Base-by-base conservation (phyloP, 2,888 invertebrate species). In the Antheraea assamensis region DNA sequence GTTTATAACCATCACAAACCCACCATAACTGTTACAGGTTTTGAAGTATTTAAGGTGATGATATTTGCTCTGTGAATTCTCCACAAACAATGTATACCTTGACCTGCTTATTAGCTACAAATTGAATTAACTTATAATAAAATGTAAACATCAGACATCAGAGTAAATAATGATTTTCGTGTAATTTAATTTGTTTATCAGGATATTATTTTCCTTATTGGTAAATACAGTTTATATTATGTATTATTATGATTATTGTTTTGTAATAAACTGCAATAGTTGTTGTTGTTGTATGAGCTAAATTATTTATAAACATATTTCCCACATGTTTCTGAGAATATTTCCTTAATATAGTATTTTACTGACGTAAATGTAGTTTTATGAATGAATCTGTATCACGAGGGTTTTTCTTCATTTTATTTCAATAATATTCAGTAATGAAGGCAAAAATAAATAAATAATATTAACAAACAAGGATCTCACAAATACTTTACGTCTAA, bases 321-420 rank as follows among this genome's bases (percentile, higher is more conserved):
- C n/a, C 55, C 31, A 58, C 30, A 70, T n/a, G 35, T 35, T 73
- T 58, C 55, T 58, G 71, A 70, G 73, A 71, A 70, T 72, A 74
- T 74, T 72, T 61, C 42, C 64, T n/a, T 64, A 71, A 58, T 47
- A 74, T 73, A 75, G 71, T 52, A 35, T 75, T 76, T 74, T 64
- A 35, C 47, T 82, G 82, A 82, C 83, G 82, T 81, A 77, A 78
- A 74, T 78, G 72, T 73, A 76, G 75, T 77, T 75, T 72, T 72
- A 76, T 79, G 73, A 76, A 75, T 72, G 70, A 74, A 71, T 72
- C 55, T 31, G 52, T 72, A 68, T 35, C 71, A n/a, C 70, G 49
- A 73, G 71, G 72, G 73, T 64, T 31, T 71, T 77, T 66, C 71
- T 7, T 13, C 35, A 55, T 73, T 5, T 52, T 49, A 24, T 72